Base-by-base conservation (phyloP, 2,113 vertebrate genomes). In the Lepisosteus oculatus region DNA sequence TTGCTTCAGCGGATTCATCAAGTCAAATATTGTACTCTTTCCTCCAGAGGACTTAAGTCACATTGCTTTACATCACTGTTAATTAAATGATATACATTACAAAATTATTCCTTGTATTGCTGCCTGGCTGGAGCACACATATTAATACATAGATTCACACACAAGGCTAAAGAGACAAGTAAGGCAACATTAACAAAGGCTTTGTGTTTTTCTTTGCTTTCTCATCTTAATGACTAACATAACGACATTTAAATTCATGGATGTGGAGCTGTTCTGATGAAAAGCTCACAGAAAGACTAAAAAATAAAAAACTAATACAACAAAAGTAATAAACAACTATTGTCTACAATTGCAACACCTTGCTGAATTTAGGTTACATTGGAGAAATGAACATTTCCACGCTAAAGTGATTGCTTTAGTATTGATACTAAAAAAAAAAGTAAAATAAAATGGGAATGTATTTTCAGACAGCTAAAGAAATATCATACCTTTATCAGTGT, bases 41-140 rank as follows among this genome's bases (percentile, higher is more conserved):
- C 78, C 89, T 88, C 89, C 74, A 80, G 90, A 89, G 89, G 84
- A 87, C 77, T 69, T 70, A 80, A 89, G 83, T 89, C 89, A 86
- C 85, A 78, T 87, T 84, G 88, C 79, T 77, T 91, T 88, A 86
- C 89, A 91, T 89, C 88, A 87, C 87, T 81, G 88, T 88, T 91
- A 90, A 93, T 93, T 90, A 91, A 89, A 89, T 85, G 88, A 88
- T 90, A 88, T 92, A 89, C 90, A 83, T 85, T 81, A 83, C 88
- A 86, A 88, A 87, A 82, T 90, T 90, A 90, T 88, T 88, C 85
- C 85, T 83, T 83, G 86, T 78, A 85, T 90, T 88, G 86, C 83
- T 87, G 86, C 79, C 84, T 85, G 80, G 83, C 64, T 69, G 78
- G 61, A 71, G 71, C 64, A 80, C 69, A 72, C 62, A 44, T 71